Conservation (phyloP, 1,140 invertebrate genomes). For the Myzus persicae region DNA sequence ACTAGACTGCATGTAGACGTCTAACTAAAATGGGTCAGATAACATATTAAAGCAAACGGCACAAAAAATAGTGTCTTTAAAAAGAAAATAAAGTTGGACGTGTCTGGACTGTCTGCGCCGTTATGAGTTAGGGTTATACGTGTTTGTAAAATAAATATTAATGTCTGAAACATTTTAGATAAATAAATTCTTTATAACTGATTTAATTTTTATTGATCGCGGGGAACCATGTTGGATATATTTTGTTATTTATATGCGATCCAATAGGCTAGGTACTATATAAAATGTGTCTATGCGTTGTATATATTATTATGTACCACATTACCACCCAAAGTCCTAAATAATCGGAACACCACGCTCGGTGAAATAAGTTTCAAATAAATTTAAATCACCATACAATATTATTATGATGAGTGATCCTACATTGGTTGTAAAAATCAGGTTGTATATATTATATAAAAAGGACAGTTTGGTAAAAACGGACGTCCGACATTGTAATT, state of each 20-base stretch:
- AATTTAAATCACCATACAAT: not conserved
- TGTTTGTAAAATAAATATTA: constrained; percentile 33
- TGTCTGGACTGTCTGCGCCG: constrained; percentile 15
- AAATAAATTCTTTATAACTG: constrained; percentile 1
- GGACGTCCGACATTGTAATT: not conserved
- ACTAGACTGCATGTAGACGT: not conserved
- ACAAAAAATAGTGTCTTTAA: not conserved
- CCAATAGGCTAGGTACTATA: not conserved
- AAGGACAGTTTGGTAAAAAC: not conserved
- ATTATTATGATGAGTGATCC: not conserved
- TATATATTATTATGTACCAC: not conserved
- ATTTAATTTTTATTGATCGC: constrained; percentile 22
- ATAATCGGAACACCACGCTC: not conserved
- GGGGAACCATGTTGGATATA: not conserved
- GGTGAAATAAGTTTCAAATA: not conserved
- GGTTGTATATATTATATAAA: not conserved
- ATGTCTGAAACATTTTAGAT: not conserved
- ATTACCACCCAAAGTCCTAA: not conserved
- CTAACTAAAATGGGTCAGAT: constrained; percentile 27
- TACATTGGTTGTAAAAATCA: not conserved
- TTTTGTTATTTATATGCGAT: not conserved
- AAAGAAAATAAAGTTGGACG: constrained; percentile 31
- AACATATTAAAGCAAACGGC: constrained; percentile 28
- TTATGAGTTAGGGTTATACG: constrained; percentile 23
- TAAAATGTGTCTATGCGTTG: not conserved